Percentiles rank a stretch among this genome's conserved stretches.
Evolutionary conservation across 2,888 invertebrate species (phyloP).

Genomic region (Holacanthella duospinosa): DNA sequence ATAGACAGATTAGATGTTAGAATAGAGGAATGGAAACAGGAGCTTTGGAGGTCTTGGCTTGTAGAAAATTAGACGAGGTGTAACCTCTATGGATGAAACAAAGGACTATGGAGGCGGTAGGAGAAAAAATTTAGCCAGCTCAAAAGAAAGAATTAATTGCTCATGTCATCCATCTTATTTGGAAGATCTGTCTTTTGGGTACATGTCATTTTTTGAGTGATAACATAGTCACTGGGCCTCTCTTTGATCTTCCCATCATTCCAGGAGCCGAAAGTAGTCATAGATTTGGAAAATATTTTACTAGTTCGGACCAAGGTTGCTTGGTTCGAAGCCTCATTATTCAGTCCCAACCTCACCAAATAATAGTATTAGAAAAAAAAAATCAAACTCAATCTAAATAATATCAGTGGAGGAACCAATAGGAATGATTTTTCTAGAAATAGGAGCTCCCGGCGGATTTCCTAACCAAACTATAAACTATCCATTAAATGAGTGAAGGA

Average conservation of each 20-base stretch:
- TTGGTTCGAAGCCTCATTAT: too few relatives aligned
- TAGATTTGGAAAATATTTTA: too few relatives aligned
- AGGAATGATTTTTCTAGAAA: too few relatives aligned
- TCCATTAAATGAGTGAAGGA: too few relatives aligned
- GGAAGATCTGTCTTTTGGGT: slow-evolving; percentile 25
- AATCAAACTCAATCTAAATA: neutral
- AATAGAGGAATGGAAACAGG: slow-evolving; percentile 16
- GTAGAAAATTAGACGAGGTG: neutral
- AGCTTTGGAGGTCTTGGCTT: neutral
- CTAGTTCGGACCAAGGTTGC: too few relatives aligned
- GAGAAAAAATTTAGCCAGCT: slow-evolving; percentile 28
- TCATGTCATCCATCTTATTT: slow-evolving; percentile 37
- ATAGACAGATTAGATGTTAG: slow-evolving; percentile 22
- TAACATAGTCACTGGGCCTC: slow-evolving; percentile 18
- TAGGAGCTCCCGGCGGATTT: too few relatives aligned
- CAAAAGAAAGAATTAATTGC: slow-evolving; percentile 37
- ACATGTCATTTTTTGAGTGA: slow-evolving; percentile 31
- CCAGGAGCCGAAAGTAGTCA: too few relatives aligned
- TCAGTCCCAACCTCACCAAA: too few relatives aligned
- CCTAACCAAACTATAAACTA: too few relatives aligned
- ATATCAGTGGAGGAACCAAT: neutral
- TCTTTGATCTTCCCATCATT: slow-evolving; percentile 21
- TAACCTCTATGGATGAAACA: slow-evolving; percentile 5
- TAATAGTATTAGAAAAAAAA: too few relatives aligned
- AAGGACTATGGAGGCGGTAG: slow-evolving; percentile 6